These are phyloP conservation scores for Scleropages formosus DNA, from an alignment of 2,797 vertebrate species.

Conservation along the genomic window DNA sequence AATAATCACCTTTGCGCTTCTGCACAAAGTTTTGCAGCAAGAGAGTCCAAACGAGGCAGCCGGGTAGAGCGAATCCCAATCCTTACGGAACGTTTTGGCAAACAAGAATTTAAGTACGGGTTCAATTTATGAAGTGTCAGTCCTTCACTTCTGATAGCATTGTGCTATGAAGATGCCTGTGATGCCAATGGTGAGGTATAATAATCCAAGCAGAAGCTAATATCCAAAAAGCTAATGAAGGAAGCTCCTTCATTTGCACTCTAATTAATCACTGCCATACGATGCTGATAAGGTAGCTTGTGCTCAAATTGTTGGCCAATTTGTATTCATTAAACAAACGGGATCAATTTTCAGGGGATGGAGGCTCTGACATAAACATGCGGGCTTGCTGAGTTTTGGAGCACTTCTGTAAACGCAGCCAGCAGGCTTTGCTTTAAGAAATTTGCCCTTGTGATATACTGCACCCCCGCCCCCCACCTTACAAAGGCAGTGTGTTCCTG, in stretches of 20 bases:
- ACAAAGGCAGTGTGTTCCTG: too few species aligned
- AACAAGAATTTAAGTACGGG: conserved; percentile 39
- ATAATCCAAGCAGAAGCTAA: conserved; percentile 43
- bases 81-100: conserved; percentile 34
- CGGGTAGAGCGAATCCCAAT: too few species aligned
- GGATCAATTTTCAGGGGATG: conserved; percentile 45
- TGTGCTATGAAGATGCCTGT: conserved; percentile 18
- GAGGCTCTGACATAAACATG: conserved; percentile 16
- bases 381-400: neutral
- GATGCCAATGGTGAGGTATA: neutral
- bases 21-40: too few species aligned
- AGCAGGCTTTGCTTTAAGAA: neutral
- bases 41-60: too few species aligned
- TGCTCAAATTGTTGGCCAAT: conserved; percentile 48
- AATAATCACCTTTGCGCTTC: too few species aligned
- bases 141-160: conserved; percentile 13
- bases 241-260: conserved; percentile 36
- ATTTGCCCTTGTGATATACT: neutral
- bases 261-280: conserved; percentile 43
- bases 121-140: conserved; percentile 14
- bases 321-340: conserved; percentile 50
- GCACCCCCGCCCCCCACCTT: too few species aligned
- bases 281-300: conserved; percentile 36
- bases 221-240: conserved; percentile 39
- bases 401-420: neutral